phyloP scores from a whole-genome alignment of 2,113 vertebrate species.

The Caretta caretta region DNA sequence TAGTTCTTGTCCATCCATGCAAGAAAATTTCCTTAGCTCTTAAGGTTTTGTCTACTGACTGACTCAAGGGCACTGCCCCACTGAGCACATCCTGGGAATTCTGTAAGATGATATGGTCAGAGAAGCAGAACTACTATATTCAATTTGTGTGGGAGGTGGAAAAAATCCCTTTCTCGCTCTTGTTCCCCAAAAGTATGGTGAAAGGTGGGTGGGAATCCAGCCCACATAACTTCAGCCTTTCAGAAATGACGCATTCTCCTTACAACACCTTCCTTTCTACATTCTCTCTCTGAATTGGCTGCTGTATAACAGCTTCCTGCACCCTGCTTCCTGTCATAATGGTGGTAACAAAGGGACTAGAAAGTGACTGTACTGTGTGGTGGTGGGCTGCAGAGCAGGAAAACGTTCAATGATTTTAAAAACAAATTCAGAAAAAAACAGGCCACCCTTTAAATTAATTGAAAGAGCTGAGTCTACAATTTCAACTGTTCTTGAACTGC shows the following conservation, averaged over 20 bases:
- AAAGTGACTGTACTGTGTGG: too few relatives aligned
- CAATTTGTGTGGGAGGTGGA: neutral
- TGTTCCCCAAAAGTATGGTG: neutral
- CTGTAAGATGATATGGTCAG: neutral
- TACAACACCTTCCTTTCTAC: neutral
- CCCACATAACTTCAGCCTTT: neutral
- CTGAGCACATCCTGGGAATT: neutral
- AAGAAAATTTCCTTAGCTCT: neutral
- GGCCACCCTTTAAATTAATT: neutral
- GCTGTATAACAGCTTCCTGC: neutral
- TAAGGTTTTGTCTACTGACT: neutral
- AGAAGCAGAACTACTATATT: neutral
- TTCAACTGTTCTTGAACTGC: neutral
- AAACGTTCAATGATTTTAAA: neutral
- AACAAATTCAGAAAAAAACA: neutral
- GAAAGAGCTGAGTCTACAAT: neutral
- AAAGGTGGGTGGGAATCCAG: neutral
- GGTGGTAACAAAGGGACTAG: too few relatives aligned
- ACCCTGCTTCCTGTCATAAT: too few relatives aligned
- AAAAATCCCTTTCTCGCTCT: neutral
- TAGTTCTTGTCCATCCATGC: neutral
- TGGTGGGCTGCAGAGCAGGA: neutral
- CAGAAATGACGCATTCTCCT: neutral
- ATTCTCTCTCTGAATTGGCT: neutral
- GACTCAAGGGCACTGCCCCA: neutral